These are phyloP conservation scores for Otolemur garnettii DNA, from an alignment of 2,113 vertebrate species.

Conservation along the genomic window DNA sequence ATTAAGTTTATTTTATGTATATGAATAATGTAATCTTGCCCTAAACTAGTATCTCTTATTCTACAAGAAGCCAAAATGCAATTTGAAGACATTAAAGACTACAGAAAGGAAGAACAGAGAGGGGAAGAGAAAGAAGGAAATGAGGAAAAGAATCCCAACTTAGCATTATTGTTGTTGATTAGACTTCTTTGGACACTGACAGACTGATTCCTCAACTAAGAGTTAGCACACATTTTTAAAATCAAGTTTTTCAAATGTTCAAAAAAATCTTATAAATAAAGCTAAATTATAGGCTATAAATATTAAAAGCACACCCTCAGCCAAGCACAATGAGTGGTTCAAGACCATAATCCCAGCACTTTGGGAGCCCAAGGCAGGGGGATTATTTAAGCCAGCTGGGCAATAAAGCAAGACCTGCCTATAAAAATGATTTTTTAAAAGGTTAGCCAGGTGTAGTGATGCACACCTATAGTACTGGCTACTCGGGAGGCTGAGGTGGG, in stretches of 20 bases:
- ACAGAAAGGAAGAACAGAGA: neutral
- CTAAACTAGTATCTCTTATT: conserved; percentile 35
- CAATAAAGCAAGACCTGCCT: too few relatives aligned
- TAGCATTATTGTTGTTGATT: neutral
- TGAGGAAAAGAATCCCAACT: neutral
- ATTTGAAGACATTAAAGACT: conserved; percentile 24
- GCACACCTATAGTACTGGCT: too few relatives aligned
- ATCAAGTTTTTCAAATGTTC: conserved; percentile 56
- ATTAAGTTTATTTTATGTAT: conserved; percentile 19
- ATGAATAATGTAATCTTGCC: conserved; percentile 35
- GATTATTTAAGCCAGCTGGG: too few relatives aligned
- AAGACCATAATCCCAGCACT: too few relatives aligned
- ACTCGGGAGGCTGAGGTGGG: too few relatives aligned
- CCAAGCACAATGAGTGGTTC: too few relatives aligned
- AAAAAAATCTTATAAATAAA: conserved; percentile 54
- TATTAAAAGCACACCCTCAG: conserved; percentile 36
- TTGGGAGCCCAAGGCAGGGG: too few relatives aligned
- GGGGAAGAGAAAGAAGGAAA: neutral
- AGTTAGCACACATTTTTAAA: neutral
- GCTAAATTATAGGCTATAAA: conserved; percentile 20
- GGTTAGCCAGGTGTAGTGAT: too few relatives aligned
- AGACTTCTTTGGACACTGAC: neutral
- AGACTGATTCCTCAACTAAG: conserved; percentile 40
- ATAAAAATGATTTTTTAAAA: too few relatives aligned
- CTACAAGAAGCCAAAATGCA: conserved; percentile 6